A percentile compares a stretch with the other conserved stretches of the same genome.
Evolutionary conservation across 2,888 invertebrate genomes (phyloP).

Genomic region (Eupithecia centaureata): DNA sequence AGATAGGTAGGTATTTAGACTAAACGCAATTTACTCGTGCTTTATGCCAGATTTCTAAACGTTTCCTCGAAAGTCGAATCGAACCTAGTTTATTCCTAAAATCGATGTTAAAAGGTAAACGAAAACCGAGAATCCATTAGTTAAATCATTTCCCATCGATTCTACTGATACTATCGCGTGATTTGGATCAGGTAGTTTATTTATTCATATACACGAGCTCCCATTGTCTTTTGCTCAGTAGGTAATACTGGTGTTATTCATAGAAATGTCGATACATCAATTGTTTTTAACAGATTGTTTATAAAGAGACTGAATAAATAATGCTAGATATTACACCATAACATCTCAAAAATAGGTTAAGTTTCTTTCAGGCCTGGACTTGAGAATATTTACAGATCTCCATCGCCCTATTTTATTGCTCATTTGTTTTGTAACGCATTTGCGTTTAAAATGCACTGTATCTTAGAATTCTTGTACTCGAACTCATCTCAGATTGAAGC

Average conservation of each 20-base stretch:
- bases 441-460: neutral
- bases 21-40: no score
- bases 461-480: no score
- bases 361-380: neutral
- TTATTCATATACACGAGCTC: conserved; percentile 28
- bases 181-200: conserved; percentile 23
- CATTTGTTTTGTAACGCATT: neutral
- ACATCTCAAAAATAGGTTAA: neutral
- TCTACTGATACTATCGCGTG: conserved; percentile 30
- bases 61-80: neutral
- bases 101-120: neutral
- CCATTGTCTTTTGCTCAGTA: conserved; percentile 11
- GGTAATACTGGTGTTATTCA: neutral
- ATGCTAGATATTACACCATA: neutral
- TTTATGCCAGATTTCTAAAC: neutral
- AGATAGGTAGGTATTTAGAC: no score
- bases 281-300: neutral
- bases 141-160: conserved; percentile 18
- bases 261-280: neutral
- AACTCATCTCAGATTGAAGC: no score
- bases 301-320: neutral
- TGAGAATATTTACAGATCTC: neutral
- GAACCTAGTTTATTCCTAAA: neutral
- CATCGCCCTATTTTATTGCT: neutral
- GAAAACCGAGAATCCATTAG: conserved; percentile 12